Base-by-base conservation (phyloP, 2,888 invertebrate genomes). In the Carterocephalus palaemon region DNA sequence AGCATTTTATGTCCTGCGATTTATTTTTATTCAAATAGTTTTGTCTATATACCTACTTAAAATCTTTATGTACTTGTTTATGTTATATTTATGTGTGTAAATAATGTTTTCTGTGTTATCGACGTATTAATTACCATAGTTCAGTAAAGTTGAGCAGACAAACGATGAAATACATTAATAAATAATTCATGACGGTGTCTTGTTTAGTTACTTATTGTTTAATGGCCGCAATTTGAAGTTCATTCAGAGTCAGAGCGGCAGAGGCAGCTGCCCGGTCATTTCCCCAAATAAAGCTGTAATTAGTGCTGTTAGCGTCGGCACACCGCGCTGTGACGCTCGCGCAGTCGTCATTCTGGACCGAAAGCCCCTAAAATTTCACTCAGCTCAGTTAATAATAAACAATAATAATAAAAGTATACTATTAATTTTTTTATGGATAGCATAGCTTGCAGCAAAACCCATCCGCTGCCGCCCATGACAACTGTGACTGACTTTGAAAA, bases 131-230 rank as follows among this genome's bases (percentile, higher is more conserved):
- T 43, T 20, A 29, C 16, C 22, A 36, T 24, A 20, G 49, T 40
- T 46, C 41, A 34, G 29, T 47, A 34, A 49, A 53, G 56, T 56
- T 56, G 56, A 54, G 60, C 59, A 52, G 15, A 37, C 12, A 46
- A 59, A 56, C 57, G 62, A 60, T 58, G 63, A 51, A 46, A 36
- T 47, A 51, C 47, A 36, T 47, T 7, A 31, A 60, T 62, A 57
- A 68, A 65, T 66, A 61, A 70, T 64, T 57, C 54, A 63, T 56
- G 55, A 48, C 61, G 58, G 56, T 54, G 58, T 65, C 53, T 59
- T 62, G 53, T 60, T 59, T 66, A 72, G 72, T 70, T 67, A 59
- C 60, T 61, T 67, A 59, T 60, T 61, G 59, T 53, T 55, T 56
- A 61, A 59, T 48, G 51, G 49, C 55, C 20, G 43, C 72, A 73